Conservation (phyloP, 1,140 invertebrate species). For the Lasioglossum albipes region DNA sequence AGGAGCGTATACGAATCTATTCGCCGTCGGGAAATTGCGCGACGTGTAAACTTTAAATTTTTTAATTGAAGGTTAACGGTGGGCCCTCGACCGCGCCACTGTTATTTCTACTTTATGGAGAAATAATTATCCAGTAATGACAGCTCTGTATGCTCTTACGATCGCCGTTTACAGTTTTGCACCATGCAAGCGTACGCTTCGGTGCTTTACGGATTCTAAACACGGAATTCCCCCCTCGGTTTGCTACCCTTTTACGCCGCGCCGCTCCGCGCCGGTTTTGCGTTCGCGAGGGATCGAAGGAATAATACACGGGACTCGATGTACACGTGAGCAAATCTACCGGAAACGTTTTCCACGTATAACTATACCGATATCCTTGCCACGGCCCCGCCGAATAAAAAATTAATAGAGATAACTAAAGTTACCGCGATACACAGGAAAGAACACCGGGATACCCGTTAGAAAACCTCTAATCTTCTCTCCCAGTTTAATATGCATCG, state of each 20-base stretch:
- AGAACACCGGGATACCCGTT: conserved; percentile 3
- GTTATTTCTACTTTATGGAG: conserved; percentile 39
- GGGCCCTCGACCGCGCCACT: conserved; percentile 13
- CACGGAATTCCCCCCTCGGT: conserved; percentile 40
- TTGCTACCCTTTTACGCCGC: conserved; percentile 3
- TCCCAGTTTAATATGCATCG: conserved; percentile 25
- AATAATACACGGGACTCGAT: neutral
- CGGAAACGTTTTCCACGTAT: neutral
- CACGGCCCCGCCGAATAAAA: neutral
- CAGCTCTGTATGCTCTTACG: conserved; percentile 41
- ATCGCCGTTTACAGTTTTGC: conserved; percentile 58
- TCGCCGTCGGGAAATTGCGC: neutral
- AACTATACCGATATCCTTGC: no score
- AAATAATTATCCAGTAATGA: conserved; percentile 48
- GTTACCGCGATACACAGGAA: neutral
- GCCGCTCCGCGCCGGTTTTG: neutral
- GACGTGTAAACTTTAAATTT: conserved; percentile 33
- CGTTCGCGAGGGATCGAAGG: conserved; percentile 3
- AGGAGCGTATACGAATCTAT: neutral
- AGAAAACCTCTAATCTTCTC: conserved; percentile 33
- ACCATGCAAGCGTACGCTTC: conserved; percentile 53
- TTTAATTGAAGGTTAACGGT: conserved; percentile 31
- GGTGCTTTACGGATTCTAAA: conserved; percentile 55
- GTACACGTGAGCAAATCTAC: neutral
- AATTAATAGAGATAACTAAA: neutral